These are phyloP conservation scores for Haemorhous mexicanus DNA, from an alignment of 2,113 vertebrate genomes.

Conservation along the genomic window DNA sequence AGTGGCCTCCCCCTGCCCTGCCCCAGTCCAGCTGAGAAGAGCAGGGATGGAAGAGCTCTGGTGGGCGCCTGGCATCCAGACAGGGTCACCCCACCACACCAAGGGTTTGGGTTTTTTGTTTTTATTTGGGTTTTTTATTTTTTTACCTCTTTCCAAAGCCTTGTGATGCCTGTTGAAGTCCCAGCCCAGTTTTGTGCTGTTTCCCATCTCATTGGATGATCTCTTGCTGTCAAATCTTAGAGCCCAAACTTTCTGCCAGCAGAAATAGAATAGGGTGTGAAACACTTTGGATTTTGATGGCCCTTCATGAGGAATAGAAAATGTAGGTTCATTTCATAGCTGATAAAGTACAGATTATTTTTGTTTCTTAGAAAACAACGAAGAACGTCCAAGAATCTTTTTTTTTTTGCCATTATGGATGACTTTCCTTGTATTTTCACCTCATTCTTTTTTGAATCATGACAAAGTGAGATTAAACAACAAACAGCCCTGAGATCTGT, in stretches of 20 bases:
- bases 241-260: not conserved
- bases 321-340: slow-evolving; percentile 3
- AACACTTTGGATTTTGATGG: not conserved
- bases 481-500: slow-evolving; percentile 6
- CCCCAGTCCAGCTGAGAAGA: not conserved
- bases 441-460: slow-evolving; percentile 23
- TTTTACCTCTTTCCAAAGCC: not conserved
- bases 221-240: not conserved
- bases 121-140: not conserved
- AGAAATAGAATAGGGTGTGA: slow-evolving; percentile 28
- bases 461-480: slow-evolving; percentile 53
- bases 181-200: not conserved
- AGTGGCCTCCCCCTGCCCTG: not conserved
- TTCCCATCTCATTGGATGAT: not conserved
- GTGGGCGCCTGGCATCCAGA: not conserved
- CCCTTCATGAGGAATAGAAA: slow-evolving; percentile 12
- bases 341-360: slow-evolving; percentile 55
- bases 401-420: slow-evolving; percentile 55
- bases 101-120: rapidly evolving
- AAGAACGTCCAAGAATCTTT: slow-evolving; percentile 33
- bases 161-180: not conserved
- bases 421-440: not conserved
- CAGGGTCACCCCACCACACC: not conserved
- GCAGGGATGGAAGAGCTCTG: not conserved
- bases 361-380: slow-evolving; percentile 41